Evolutionary conservation across 2,888 invertebrate genomes (phyloP).

Genomic region (Brassicogethes aeneus): DNA sequence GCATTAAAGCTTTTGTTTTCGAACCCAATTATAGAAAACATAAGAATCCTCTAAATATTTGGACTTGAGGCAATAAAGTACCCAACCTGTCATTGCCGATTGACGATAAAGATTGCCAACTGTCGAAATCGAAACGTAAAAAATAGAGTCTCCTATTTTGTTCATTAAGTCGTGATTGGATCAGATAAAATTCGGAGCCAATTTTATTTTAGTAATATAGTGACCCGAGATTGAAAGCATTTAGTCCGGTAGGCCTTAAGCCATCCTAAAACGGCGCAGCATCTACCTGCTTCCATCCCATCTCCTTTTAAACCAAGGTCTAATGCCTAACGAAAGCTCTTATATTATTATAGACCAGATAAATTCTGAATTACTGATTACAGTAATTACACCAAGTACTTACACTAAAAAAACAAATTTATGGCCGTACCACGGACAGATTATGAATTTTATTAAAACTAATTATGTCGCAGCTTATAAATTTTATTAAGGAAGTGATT

Average conservation of each 20-base stretch:
- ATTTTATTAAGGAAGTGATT: too few species aligned
- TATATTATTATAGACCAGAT: constrained; percentile 1
- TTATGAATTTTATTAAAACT: background rate
- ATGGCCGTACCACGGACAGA: background rate
- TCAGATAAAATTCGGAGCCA: background rate
- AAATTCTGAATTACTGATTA: constrained; percentile 2
- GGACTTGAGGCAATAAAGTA: background rate
- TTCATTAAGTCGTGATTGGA: background rate
- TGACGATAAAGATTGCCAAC: constrained; percentile 1
- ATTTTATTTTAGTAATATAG: background rate
- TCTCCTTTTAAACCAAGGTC: background rate
- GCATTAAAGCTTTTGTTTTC: background rate
- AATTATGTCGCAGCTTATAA: background rate
- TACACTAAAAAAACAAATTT: constrained; percentile 1
- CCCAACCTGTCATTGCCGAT: background rate
- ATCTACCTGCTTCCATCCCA: background rate
- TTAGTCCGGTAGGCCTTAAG: background rate
- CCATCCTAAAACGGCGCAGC: background rate
- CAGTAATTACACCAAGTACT: background rate
- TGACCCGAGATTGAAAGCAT: background rate
- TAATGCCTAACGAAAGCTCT: background rate
- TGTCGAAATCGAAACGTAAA: background rate
- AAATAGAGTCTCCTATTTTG: background rate
- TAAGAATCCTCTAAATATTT: background rate
- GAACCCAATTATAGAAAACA: background rate